Evolutionary conservation across 2,888 invertebrate species (phyloP), one percentile per base, ranked within the genome.

Genomic region (Zootermopsis nevadensis): DNA sequence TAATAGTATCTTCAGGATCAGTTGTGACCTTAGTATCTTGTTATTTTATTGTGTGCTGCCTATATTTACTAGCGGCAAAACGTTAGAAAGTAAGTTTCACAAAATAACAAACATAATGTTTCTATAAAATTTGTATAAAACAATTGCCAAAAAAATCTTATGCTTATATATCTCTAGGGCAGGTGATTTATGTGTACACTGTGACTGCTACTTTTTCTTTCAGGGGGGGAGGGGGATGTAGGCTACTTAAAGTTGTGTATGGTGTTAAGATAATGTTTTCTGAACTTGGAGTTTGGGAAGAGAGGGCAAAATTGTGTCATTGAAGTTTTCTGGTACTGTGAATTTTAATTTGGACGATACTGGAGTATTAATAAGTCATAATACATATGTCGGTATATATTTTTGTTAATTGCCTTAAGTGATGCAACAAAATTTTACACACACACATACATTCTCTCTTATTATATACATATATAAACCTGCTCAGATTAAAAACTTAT

Each of bases 1-100:
- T 93, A 93, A 92, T 92, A 92, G 92, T 92, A 92, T 92, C 91
- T 92, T 92, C 92, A 92, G 92, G 92, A 92, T 92, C 92, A 92
- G 92, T 92, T 92, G 92, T 92, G 92, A 92, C 92, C 92, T 92
- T 92, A 92, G 92, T 92, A 91, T 85, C 84, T 85, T 84, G 85
- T 86, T 85, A 83, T 85, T 86, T 86, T 85, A 85, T 84, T 84
- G 83, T 84, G 81, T 69, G 86, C 85, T 85, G 85, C 92, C 91
- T 92, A 89, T 89, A 89, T 88, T 87, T 85, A 86, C 84, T 86
- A 85, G 86, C 83, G 83, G 81, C 84, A 85, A 82, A 82, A 84
- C 83, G 48, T 81, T 79, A 82, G 67, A 53, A 42, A 48, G 76
- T 81, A 80, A 77, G 67, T 79, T 80, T 83, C 81, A 82, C 77